Conservation (phyloP, 2,888 invertebrate species). For the Sminthurinus aureus region DNA sequence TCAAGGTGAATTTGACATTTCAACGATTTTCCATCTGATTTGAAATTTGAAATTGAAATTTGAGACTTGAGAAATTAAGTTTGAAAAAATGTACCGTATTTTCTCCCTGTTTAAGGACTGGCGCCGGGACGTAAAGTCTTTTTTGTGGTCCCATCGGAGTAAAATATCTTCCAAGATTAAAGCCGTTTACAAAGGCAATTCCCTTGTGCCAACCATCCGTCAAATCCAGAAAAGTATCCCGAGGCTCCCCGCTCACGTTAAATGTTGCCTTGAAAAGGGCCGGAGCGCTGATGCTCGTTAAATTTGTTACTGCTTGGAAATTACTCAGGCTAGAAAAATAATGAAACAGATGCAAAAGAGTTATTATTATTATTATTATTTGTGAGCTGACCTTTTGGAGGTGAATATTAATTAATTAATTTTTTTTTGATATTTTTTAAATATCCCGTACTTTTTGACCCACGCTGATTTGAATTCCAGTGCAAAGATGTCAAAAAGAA, state of each 20-base stretch:
- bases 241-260: slow-evolving; percentile 65
- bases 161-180: slow-evolving; percentile 88
- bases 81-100: slow-evolving; percentile 65
- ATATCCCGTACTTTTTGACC: slow-evolving; percentile 62
- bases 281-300: slow-evolving; percentile 62
- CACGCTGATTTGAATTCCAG: slow-evolving; percentile 67
- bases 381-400: not conserved
- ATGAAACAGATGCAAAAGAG: not conserved
- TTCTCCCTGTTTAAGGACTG: slow-evolving; percentile 70
- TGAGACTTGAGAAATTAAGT: not conserved
- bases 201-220: slow-evolving; percentile 77
- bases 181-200: slow-evolving; percentile 81
- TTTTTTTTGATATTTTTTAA: not conserved
- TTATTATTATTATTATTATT: not conserved
- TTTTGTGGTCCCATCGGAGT: slow-evolving; percentile 78
- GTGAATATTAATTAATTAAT: too few relatives aligned
- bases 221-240: slow-evolving; percentile 77
- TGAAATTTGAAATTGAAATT: not conserved
- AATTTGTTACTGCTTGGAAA: not conserved
- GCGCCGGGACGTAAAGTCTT: slow-evolving; percentile 81
- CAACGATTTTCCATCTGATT: too few relatives aligned
- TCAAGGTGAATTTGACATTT: too few relatives aligned
- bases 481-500: slow-evolving; percentile 65
- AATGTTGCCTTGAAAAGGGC: slow-evolving; percentile 68
- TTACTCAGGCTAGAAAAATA: not conserved